Evolutionary conservation across 1,140 invertebrate species (phyloP), one percentile per base, ranked within the genome.

Genomic region (Cydia pomonella): DNA sequence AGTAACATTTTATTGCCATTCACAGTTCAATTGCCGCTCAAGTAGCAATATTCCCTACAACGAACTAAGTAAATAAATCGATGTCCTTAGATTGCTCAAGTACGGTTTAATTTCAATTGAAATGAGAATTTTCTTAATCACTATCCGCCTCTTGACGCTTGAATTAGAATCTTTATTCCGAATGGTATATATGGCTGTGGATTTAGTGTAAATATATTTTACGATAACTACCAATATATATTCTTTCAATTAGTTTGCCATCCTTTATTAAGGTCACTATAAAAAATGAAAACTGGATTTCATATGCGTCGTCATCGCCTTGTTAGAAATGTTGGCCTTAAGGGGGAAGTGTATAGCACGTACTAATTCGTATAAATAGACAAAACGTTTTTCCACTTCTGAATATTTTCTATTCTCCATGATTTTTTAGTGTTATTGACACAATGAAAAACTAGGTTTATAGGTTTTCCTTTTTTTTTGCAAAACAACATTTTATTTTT

Each of bases 111-210:
- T 77, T 77, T 77, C 73, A 76, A 80, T 77, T 25, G 79, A 75
- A 77, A 77, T 76, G 76, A 73, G 71, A 71, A 73, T 77, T 62
- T 64, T 64, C 23, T 63, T 76, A 77, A 77, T 77, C 75, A 73
- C 71, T 33, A 66, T 66, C 25, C 27, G 5, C 63, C 16, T 29
- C 63, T 66, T 53, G 13, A 9, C 25, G 63, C 16, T 29, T 29
- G 27, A 29, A 66, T 66, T 33, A 12, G 16, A 66, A 38, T 33
- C 27, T 66, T 27, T 0, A 33, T 66, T 38, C 16, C 6, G 27
- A 66, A n/a, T 66, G 63, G 2, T 27, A 66, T 33, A n/a, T n/a
- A n/a, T 6, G 12, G 6, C 29, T 66, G 6, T 2, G 25, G 13
- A 66, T n/a, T 38, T 66, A 18, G 18, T 64, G 62, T 66, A 33